phyloP scores from a whole-genome alignment of 1,140 invertebrate genomes.

The Brachionus paranguensis region DNA sequence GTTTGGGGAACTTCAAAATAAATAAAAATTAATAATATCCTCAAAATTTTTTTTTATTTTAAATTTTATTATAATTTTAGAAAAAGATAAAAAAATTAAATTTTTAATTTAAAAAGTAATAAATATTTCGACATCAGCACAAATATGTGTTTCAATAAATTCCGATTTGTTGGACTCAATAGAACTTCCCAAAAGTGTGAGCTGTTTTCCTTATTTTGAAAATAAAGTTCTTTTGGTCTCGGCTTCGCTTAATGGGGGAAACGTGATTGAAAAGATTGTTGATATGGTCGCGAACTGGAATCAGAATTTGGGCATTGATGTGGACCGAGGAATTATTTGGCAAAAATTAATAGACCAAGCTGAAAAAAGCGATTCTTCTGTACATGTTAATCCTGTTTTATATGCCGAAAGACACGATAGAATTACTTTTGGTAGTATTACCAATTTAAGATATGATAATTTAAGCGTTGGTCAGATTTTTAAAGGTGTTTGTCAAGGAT shows the following conservation, averaged over 20 bases:
- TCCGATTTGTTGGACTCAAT: neutral
- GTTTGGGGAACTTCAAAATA: too few relatives aligned
- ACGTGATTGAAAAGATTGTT: slow-evolving; percentile 74
- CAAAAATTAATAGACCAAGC: slow-evolving; percentile 63
- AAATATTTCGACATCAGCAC: slow-evolving; percentile 81
- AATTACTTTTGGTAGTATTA: slow-evolving; percentile 62
- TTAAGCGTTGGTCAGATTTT: slow-evolving; percentile 66
- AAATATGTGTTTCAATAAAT: slow-evolving; percentile 66
- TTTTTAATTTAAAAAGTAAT: slow-evolving; percentile 57
- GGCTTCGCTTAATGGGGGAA: slow-evolving; percentile 79
- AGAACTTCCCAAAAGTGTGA: neutral
- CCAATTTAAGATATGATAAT: slow-evolving; percentile 67
- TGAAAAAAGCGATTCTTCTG: slow-evolving; percentile 51
- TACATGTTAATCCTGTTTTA: slow-evolving; percentile 61
- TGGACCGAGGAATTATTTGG: slow-evolving; percentile 65
- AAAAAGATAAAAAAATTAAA: too few relatives aligned
- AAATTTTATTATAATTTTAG: too few relatives aligned
- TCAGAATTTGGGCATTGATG: slow-evolving; percentile 62
- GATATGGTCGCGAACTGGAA: slow-evolving; percentile 75
- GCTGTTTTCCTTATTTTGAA: slow-evolving; percentile 70
- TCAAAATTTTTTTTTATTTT: too few relatives aligned
- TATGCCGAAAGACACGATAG: slow-evolving; percentile 72
- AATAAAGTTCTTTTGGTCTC: slow-evolving; percentile 71
- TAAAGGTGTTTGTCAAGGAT: slow-evolving; percentile 67
- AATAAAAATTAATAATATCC: too few relatives aligned